These are phyloP conservation scores for Celastrina argiolus DNA, from an alignment of 2,888 invertebrate species.

Conservation along the genomic window DNA sequence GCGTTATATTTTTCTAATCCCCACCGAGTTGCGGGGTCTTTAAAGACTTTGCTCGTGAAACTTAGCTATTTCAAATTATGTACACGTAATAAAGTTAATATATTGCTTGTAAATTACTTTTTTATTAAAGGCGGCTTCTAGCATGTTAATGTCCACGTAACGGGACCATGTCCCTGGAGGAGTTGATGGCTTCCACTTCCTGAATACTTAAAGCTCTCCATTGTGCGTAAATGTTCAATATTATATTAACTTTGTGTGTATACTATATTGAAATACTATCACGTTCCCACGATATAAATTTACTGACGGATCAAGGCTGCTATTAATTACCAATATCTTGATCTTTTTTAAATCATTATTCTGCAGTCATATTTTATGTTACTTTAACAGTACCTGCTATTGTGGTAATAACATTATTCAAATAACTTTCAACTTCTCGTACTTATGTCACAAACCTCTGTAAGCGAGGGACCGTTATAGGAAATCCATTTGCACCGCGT, in stretches of 20 bases:
- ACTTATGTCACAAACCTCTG: constrained; percentile 30
- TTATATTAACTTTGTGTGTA: too few relatives aligned
- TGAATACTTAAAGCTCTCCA: constrained; percentile 24
- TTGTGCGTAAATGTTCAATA: constrained; percentile 12
- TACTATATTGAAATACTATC: constrained; percentile 14
- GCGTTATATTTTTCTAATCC: background rate
- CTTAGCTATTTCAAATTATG: constrained; percentile 6
- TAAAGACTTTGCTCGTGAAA: background rate
- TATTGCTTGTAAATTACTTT: constrained; percentile 4
- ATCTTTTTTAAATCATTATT: constrained; percentile 1
- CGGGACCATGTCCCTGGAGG: constrained; percentile 44
- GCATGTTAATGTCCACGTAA: constrained; percentile 36
- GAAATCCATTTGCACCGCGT: constrained; percentile 60
- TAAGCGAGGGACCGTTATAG: constrained; percentile 50
- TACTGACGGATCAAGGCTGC: constrained; percentile 19
- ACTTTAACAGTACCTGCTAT: background rate
- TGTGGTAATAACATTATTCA: constrained; percentile 3
- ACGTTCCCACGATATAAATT: constrained; percentile 20
- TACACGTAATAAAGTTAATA: background rate
- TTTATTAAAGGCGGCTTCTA: constrained; percentile 26
- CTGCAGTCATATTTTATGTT: background rate
- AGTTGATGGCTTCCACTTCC: constrained; percentile 37
- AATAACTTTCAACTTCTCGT: constrained; percentile 25
- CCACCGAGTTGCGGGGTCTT: background rate
- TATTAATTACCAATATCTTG: constrained; percentile 5